These are phyloP conservation scores for Agrotis puta DNA, from an alignment of 2,888 invertebrate genomes.

Conservation along the genomic window DNA sequence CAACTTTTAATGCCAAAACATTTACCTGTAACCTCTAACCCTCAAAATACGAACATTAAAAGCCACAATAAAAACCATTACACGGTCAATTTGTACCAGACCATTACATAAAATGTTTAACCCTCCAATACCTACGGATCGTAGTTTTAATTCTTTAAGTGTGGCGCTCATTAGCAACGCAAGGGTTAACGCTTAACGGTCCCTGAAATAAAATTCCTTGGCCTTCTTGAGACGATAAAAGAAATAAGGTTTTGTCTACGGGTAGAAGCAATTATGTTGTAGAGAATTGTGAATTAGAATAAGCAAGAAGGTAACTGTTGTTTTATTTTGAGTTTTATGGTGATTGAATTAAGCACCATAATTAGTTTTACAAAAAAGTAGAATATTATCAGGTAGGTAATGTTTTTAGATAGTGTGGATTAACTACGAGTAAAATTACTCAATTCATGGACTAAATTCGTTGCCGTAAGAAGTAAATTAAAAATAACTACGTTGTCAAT, in stretches of 20 bases:
- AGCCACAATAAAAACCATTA: slow-evolving; percentile 73
- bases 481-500: background rate
- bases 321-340: slow-evolving; percentile 23
- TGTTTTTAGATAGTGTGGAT: background rate
- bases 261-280: slow-evolving; percentile 46
- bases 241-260: slow-evolving; percentile 70
- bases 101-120: slow-evolving; percentile 82
- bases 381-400: background rate
- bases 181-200: slow-evolving; percentile 83
- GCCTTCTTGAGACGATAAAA: slow-evolving; percentile 73
- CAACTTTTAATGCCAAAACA: background rate
- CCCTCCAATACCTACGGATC: slow-evolving; percentile 78
- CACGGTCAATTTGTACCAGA: slow-evolving; percentile 79
- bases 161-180: slow-evolving; percentile 82
- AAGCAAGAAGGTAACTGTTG: background rate
- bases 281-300: slow-evolving; percentile 17
- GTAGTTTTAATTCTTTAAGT: slow-evolving; percentile 84
- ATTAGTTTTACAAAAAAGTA: background rate
- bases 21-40: slow-evolving; percentile 43
- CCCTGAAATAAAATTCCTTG: slow-evolving; percentile 81
- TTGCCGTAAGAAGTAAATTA: no score
- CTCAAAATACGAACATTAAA: slow-evolving; percentile 38
- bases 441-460: no score
- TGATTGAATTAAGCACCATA: background rate
- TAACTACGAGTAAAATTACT: no score